Conservation (phyloP, 2,888 invertebrate species). For the Drosophila rellima region DNA sequence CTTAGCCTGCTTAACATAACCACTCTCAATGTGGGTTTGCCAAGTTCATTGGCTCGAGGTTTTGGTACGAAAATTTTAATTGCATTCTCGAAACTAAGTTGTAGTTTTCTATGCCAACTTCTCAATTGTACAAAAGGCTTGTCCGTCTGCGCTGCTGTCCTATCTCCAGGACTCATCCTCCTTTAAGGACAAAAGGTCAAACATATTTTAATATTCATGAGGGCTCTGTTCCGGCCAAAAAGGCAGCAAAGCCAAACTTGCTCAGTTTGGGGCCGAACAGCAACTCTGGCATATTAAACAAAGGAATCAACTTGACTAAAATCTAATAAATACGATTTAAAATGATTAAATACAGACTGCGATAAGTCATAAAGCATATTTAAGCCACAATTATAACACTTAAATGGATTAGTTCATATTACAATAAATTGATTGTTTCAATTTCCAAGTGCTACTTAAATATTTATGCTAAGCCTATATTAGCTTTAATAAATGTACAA, state of each 20-base stretch:
- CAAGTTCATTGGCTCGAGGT: conserved; percentile 69
- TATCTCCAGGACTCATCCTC: not conserved
- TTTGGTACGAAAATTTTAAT: conserved; percentile 65
- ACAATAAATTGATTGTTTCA: conserved; percentile 20
- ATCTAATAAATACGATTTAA: conserved; percentile 38
- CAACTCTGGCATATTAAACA: conserved; percentile 6
- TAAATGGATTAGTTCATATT: conserved; percentile 5
- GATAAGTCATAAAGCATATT: conserved; percentile 29
- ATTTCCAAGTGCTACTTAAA: conserved; percentile 20
- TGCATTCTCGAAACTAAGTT: conserved; percentile 71
- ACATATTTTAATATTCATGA: conserved; percentile 70
- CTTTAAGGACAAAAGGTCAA: conserved; percentile 66
- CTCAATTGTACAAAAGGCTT: conserved; percentile 44
- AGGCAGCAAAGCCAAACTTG: conserved; percentile 5
- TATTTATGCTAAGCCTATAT: conserved; percentile 1
- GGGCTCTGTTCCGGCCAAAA: conserved; percentile 9
- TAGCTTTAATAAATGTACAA: conserved; percentile 7
- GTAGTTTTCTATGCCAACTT: conserved; percentile 72
- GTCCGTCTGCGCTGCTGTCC: conserved; percentile 29
- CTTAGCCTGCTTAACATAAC: conserved; percentile 1
- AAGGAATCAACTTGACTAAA: conserved; percentile 1
- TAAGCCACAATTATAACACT: conserved; percentile 30
- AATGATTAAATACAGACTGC: conserved; percentile 29
- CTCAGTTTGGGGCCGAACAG: not conserved
- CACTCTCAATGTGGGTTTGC: conserved; percentile 6